Evolutionary conservation across 2,797 vertebrate species (phyloP), one percentile per base, ranked within the genome.

Genomic region (Zalophus californianus): DNA sequence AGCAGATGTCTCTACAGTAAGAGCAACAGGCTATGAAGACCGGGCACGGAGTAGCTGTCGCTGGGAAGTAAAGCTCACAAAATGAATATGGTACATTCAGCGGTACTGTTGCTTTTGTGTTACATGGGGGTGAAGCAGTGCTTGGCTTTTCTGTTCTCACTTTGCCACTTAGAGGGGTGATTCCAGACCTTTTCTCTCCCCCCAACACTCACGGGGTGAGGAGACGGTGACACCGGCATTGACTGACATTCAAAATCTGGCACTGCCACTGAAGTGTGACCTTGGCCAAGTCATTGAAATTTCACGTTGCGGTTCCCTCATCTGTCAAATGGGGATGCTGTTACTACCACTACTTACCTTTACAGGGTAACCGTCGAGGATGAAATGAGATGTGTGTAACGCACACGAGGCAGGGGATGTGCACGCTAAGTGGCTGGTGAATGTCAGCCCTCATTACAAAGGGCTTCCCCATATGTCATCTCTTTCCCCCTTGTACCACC

Each of bases 11-110:
- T 60, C 23, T 54, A 83, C 1, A 23, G 72, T 9, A 29, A 73
- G 44, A 70, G 48, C 54, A 52, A 64, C 9, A 52, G 41, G 54
- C 72, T 86, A 29, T 16, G 16, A 58, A 80, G 86, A 52, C 20
- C 7, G 44, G 35, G 52, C 35, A 41, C 0, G 2, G 14, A 25
- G 23, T 29, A 50, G 25, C 20, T 1, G 3, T 14, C 12, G 50
- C 6, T 3, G 44, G 1, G 35, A 82, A 85, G 27, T 8, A 62
- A 60, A 23, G 56, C 82, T 23, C 32, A 66, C 21, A 64, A 58
- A 56, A n/a, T 7, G 54, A 92, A 27, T n/a, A 50, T 3, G 48
- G 23, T 2, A 2, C 12, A 50, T 38, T 62, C 64, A 9, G 10
- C 15, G 52, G 21, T 13, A 77, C 5, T 13, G 32, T 32, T 29